phyloP scores from a whole-genome alignment of 2,888 invertebrate genomes.

The Octonoba sinensis region DNA sequence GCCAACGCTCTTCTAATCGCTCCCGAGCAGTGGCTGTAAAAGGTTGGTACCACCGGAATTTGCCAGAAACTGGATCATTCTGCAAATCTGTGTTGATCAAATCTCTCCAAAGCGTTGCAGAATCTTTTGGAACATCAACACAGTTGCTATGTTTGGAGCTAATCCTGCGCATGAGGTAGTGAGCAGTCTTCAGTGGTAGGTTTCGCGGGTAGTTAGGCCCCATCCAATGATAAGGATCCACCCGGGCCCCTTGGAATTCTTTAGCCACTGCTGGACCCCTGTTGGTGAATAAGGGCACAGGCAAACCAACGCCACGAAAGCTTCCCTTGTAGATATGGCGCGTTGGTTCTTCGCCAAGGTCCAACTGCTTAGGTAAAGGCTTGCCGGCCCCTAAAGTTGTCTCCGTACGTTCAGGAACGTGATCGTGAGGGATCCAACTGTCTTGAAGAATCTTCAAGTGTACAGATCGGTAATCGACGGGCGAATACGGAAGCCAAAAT shows the following conservation, averaged over 20 bases:
- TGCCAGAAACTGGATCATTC: constrained; percentile 6
- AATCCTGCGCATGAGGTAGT: constrained; percentile 19
- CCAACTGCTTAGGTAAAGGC: background rate
- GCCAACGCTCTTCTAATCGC: constrained; percentile 30
- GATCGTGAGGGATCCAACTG: constrained; percentile 9
- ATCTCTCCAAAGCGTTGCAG: constrained; percentile 36
- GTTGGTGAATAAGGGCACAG: constrained; percentile 20
- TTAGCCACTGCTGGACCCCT: constrained; percentile 15
- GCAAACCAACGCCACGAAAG: background rate
- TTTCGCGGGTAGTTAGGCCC: constrained; percentile 9
- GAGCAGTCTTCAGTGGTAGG: background rate
- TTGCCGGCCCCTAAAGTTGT: constrained; percentile 7
- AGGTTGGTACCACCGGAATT: constrained; percentile 26
- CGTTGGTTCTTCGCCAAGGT: background rate
- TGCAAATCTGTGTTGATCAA: constrained; percentile 17
- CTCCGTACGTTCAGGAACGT: background rate
- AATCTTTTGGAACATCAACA: background rate
- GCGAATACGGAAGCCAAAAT: constrained; percentile 25
- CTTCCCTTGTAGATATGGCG: constrained; percentile 9
- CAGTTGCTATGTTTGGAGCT: constrained; percentile 5
- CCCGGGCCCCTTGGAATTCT: constrained; percentile 42
- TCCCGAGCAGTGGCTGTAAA: constrained; percentile 7
- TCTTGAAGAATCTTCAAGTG: background rate
- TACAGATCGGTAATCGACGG: background rate
- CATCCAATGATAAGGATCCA: background rate